Base-by-base conservation (phyloP, 2,888 invertebrate species). In the Chesias legatella region DNA sequence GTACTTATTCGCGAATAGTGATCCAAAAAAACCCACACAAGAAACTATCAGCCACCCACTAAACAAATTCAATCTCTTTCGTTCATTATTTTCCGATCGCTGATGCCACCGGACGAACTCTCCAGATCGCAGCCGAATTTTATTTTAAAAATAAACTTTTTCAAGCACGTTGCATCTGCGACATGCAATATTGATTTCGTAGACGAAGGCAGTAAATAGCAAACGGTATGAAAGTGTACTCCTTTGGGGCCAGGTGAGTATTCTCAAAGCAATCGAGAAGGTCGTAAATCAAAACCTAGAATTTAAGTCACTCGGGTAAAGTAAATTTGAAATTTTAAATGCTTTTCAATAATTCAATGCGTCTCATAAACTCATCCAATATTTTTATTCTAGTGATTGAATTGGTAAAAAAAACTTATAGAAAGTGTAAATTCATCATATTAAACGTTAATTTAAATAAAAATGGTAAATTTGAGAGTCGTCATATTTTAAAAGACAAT, bases 101-200 rank as follows among this genome's bases (percentile, higher is more conserved):
- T 25, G 17, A 10, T n/a, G n/a, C 20, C 27, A 10, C 3, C n/a
- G n/a, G 23, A 17, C 11, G 20, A 23, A 41, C 41, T 25, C 17
- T 27, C 17, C 13, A 17, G 40, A 39, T 5, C 37, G 42, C 43
- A 39, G 43, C 48, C 41, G 50, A 60, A 64, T 60, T 67, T 63
- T 58, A 60, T 69, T 69, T 61, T 53, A 47, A 51, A 60, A 59
- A 59, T 60, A 67, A 72, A 63, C 56, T 58, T 60, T 67, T 61
- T 58, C 56, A 57, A 58, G 52, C 52, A 62, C 64, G 53, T 58
- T 71, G 72, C 80, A 75, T 73, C 74, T 70, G 74, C 71, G 70
- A 72, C 70, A 65, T 65, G 67, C 68, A 61, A 67, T 80, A 82
- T 83, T 81, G 83, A 83, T 84, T 83, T 63, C 71, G 59, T 59